Conservation (phyloP, 1,140 invertebrate species). For the Harpegnathos saltator region DNA sequence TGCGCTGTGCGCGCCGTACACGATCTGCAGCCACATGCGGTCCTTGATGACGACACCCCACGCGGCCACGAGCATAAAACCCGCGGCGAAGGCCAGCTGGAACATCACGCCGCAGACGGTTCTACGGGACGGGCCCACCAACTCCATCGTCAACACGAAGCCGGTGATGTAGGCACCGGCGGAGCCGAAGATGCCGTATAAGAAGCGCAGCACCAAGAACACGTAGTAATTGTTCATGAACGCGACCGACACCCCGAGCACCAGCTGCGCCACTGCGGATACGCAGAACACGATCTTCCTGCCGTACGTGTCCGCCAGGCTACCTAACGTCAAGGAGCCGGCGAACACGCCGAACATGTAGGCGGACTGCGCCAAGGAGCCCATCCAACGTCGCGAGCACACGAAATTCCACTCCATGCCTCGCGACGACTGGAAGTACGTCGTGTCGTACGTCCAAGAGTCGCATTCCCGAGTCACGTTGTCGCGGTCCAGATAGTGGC, state of each 20-base stretch:
- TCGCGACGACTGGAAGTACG: constrained; percentile 89
- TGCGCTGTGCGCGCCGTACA: constrained; percentile 92
- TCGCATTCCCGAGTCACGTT: constrained; percentile 86
- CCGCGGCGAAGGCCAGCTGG: constrained; percentile 92
- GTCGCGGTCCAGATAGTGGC: constrained; percentile 83
- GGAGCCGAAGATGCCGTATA: constrained; percentile 93
- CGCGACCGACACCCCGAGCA: constrained; percentile 90
- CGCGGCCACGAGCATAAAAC: constrained; percentile 93
- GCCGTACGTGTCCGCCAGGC: constrained; percentile 94
- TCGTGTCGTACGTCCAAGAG: constrained; percentile 90
- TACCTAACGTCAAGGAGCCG: constrained; percentile 94
- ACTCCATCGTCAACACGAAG: constrained; percentile 95
- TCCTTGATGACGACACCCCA: constrained; percentile 93
- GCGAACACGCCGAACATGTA: constrained; percentile 97
- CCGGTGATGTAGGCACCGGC: constrained; percentile 94
- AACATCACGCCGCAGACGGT: constrained; percentile 94
- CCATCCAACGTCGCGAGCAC: constrained; percentile 93
- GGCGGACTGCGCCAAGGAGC: constrained; percentile 91
- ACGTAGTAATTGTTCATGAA: constrained; percentile 91
- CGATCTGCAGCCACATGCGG: constrained; percentile 91
- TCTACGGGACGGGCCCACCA: constrained; percentile 93
- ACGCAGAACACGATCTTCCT: constrained; percentile 93
- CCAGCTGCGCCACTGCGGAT: constrained; percentile 90
- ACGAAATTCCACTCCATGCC: constrained; percentile 95
- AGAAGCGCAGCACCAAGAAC: constrained; percentile 90